Evolutionary conservation across 2,113 vertebrate species (phyloP), one percentile per base, ranked within the genome.

Genomic region (Meleagris gallopavo): DNA sequence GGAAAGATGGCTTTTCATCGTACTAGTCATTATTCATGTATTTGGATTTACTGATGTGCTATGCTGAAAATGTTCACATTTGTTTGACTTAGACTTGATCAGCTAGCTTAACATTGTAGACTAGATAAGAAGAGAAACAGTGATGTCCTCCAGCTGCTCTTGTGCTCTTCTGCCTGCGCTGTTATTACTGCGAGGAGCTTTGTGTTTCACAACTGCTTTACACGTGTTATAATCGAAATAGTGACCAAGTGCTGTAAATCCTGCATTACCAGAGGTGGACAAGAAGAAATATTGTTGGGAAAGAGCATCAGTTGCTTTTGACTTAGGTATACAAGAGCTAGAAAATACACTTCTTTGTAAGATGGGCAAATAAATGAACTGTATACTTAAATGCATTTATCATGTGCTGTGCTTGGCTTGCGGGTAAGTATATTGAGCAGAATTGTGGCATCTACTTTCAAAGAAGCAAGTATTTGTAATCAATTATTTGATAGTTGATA

Each of bases 401-500:
- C 17, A 18, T 13, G 46, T 81, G 58, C 19, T 83, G 46, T 13
- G 11, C 71, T 77, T 89, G 71, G 41, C 64, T 50, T 75, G 41
- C 48, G 69, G 67, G 48, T 69, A 50, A 21, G 4, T 86, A 50
- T 66, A 41, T 50, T 83, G 40, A 25, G 19, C 9, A 54, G 25
- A 67, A n/a, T 8, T 66, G 66, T 80, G 55, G 32, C 52, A 50
- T 67, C 38, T 87, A 9, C 71, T 88, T 94, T 80, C 52, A 78
- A 80, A 46, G 41, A 72, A 67, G 87, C 19, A 46, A 50, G 74
- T 89, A 45, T 25, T 65, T 69, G 32, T 55, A 84, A 54, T 75
- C 21, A 58, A 73, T 64, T 38, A 20, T 83, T 86, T 86, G 73
- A 27, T 93, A 79, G 40, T 82, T 91, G 64, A 64, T 92, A 86